Evolutionary conservation across 2,888 invertebrate species (phyloP).

Genomic region (Kryphioiulus occultus): DNA sequence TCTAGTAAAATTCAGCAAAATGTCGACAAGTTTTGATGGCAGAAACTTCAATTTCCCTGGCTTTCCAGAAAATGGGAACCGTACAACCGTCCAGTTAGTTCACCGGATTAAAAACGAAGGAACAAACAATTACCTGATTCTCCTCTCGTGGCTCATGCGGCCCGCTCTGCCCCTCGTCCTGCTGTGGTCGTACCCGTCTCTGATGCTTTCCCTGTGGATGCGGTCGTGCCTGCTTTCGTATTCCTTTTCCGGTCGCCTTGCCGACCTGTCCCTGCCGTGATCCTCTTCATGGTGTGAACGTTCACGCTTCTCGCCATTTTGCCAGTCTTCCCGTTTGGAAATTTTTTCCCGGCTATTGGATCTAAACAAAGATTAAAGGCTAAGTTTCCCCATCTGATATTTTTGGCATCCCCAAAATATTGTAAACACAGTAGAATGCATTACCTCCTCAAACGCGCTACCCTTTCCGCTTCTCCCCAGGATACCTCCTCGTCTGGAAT

Average conservation of each 20-base stretch:
- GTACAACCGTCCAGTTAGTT: too few species aligned
- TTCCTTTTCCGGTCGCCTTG: slow-evolving; percentile 57
- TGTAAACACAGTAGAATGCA: neutral
- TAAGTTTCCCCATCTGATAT: neutral
- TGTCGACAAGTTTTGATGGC: too few species aligned
- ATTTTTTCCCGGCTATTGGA: slow-evolving; percentile 52
- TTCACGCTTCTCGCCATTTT: slow-evolving; percentile 49
- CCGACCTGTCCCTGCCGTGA: slow-evolving; percentile 58
- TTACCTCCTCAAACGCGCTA: slow-evolving; percentile 53
- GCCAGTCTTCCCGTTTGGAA: slow-evolving; percentile 44
- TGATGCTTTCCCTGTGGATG: slow-evolving; percentile 45
- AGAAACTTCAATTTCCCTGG: too few species aligned
- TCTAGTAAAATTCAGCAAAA: too few species aligned
- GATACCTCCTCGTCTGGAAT: slow-evolving; percentile 55
- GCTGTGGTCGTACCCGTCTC: slow-evolving; percentile 47
- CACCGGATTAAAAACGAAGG: too few species aligned
- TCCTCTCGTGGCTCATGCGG: neutral
- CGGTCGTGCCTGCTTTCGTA: slow-evolving; percentile 54
- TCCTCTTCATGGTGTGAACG: slow-evolving; percentile 60
- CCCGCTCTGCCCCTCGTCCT: slow-evolving; percentile 15
- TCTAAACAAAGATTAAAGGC: slow-evolving; percentile 23
- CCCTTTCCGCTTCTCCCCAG: slow-evolving; percentile 54
- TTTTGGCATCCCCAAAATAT: neutral
- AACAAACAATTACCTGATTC: neutral
- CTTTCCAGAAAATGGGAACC: too few species aligned